Evolutionary conservation across 1,140 invertebrate species (phyloP).

Genomic region (Drosophila bipectinata): DNA sequence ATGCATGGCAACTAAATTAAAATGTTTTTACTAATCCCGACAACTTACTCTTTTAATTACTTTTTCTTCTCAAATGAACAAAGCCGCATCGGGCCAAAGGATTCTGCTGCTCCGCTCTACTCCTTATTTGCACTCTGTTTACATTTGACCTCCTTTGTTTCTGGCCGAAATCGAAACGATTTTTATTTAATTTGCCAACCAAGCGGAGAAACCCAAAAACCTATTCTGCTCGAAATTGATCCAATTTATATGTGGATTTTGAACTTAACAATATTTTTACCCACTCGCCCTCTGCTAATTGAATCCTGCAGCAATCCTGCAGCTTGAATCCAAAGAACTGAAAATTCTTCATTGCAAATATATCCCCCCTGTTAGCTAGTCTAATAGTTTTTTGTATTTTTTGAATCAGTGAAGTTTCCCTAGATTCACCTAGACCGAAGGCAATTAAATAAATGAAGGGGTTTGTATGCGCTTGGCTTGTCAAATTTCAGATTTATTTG

Average conservation of each 20-base stretch:
- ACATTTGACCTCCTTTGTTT: slow-evolving; percentile 15
- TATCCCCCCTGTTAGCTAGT: slow-evolving; percentile 9
- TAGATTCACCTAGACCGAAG: slow-evolving; percentile 29
- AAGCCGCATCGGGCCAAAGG: slow-evolving; percentile 41
- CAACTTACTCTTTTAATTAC: slow-evolving; percentile 81
- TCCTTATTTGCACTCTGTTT: slow-evolving; percentile 25
- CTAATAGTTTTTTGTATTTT: background rate
- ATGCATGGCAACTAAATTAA: slow-evolving; percentile 76
- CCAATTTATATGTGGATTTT: slow-evolving; percentile 30
- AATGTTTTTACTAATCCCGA: slow-evolving; percentile 80
- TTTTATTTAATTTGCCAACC: slow-evolving; percentile 44
- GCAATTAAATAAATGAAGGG: slow-evolving; percentile 43
- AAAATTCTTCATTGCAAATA: slow-evolving; percentile 6
- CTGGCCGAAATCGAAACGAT: slow-evolving; percentile 7
- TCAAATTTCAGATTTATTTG: slow-evolving; percentile 62
- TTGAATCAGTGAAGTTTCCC: background rate
- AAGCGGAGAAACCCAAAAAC: slow-evolving; percentile 27
- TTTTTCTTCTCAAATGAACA: slow-evolving; percentile 74
- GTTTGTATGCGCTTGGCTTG: slow-evolving; percentile 44
- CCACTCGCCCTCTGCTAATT: slow-evolving; percentile 32
- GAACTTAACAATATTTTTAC: slow-evolving; percentile 30
- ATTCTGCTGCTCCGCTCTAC: background rate
- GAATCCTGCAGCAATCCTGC: slow-evolving; percentile 9
- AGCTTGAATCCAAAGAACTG: background rate
- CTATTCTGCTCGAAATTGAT: slow-evolving; percentile 18